Conservation (phyloP, 2,797 vertebrate species). For the Bovichtus variegatus region DNA sequence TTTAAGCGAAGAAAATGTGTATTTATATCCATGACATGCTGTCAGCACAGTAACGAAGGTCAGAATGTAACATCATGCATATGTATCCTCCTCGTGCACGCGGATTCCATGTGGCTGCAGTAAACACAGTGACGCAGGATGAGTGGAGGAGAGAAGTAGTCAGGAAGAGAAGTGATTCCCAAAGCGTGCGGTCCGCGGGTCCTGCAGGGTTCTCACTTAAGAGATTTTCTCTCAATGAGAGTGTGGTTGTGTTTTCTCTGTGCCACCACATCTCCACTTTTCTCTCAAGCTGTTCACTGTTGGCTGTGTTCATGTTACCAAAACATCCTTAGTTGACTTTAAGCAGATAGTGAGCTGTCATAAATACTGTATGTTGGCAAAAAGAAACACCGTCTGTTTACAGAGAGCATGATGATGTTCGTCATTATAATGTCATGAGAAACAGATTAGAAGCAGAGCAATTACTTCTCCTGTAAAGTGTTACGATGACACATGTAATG, state of each 20-base stretch:
- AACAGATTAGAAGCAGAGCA: constrained; percentile 15
- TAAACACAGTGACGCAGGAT: constrained; percentile 25
- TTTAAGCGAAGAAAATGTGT: background rate
- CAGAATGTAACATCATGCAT: constrained; percentile 31
- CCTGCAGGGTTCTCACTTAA: background rate
- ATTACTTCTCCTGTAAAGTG: constrained; percentile 6
- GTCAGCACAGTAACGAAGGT: constrained; percentile 34
- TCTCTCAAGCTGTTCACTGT: constrained; percentile 2
- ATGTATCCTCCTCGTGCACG: constrained; percentile 30
- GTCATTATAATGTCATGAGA: background rate
- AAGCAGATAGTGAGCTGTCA: constrained; percentile 10
- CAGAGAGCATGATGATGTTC: background rate
- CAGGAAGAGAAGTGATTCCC: background rate
- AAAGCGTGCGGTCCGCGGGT: background rate
- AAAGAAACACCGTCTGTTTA: constrained; percentile 3
- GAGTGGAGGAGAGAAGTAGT: background rate
- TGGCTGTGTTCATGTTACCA: constrained; percentile 28
- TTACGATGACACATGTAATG: background rate
- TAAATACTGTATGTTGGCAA: constrained; percentile 24
- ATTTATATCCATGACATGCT: constrained; percentile 23
- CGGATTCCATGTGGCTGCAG: constrained; percentile 25
- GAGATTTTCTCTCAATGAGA: background rate
- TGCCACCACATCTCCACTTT: background rate
- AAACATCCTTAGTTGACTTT: constrained; percentile 23
- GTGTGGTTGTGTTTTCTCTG: constrained; percentile 9